Base-by-base conservation (phyloP, 2,113 vertebrate genomes). In the Lethenteron camtschaticum region DNA sequence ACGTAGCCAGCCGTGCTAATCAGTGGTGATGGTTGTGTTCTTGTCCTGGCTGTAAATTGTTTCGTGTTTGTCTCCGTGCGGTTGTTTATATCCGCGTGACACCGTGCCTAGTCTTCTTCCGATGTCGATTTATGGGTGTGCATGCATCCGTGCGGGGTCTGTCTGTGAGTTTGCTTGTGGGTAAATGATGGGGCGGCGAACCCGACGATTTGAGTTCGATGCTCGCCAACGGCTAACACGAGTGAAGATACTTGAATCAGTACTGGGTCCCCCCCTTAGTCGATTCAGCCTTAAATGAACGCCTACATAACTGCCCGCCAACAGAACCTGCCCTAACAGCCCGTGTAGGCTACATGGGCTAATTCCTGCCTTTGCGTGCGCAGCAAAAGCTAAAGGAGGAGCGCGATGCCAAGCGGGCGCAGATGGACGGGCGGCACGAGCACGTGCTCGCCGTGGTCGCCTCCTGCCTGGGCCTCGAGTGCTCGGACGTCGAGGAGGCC, bases 361-460 rank as follows among this genome's bases (percentile, higher is more conserved):
- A 6, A 41, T 41, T 6, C 41, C 41, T 74, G 10, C 72, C 1
- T 76, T 57, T 71, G 77, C 68, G 81, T 57, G 71, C 75, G 71
- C 68, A 96, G 90, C 87, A 95, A 89, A 90, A 87, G 75, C 73
- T 94, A 68, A 87, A 85, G 74, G 90, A 95, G 72, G 92, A 96
- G 72, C 85, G 84, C 41, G 92, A 96, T 70, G 84, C 85, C 11
- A 94, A 86, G 72, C 81, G 85, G 12, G 84, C 86, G 8, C 79
- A 70, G 55, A 78, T 99, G 75, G 92, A 99, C 68, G 80, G 82
- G 56, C 81, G 86, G 68, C 89, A 96, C 73, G 82, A 85, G 76
- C 91, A 96, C 72, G 70, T 95, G 55, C 77, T 95, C 74, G 84
- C 78, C 24, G 85, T 84, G 0, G 74, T 94, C 70, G 84, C 89